Evolutionary conservation across 2,888 invertebrate species (phyloP), one percentile per base, ranked within the genome.

Genomic region (Spilarctia lutea): DNA sequence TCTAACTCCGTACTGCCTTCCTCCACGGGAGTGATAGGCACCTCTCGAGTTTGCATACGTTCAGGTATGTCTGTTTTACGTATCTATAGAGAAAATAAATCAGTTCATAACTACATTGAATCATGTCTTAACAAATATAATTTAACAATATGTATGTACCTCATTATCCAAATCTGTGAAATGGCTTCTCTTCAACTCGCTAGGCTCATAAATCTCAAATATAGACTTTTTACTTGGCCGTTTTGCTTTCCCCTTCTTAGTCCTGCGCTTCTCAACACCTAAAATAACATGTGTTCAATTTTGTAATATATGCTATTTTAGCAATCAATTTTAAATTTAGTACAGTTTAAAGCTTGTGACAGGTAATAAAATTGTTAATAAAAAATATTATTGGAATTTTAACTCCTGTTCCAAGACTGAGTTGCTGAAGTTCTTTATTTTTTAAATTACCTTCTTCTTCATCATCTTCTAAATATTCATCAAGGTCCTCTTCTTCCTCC

Each of bases 131-230:
- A 4, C 18, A 45, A 45, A 45, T 45, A 45, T 52, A 20, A 56
- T 24, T 24, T 11, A 56, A 56, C 24, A 48, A 73, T 27, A 27
- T 69, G 71, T 42, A 80, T 82, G 78, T 85, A 96, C 97, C 95
- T 98, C 98, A 95, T 98, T 98, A 90, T 99, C 99, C 85, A 98
- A 95, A 91, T 99, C 99, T 0, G 99, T 99, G 89, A 99, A 98
- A 90, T 99, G 99, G 60, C 99, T 99, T 70, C 99, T 97, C 92
- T 99, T 99, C 86, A 99, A 96, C 93, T 99, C 99, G 87, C 98
- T 98, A 0, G 99, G 99, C 92, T 99, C 99, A 90, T 99, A 99
- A 77, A 99, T 98, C 93, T 99, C 98, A 89, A 98, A 98, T 81
- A 98, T 98, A 0, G 98, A 98, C 90, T 98, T 98, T 87, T 97